Conservation (phyloP, 2,113 vertebrate genomes). For the Ptyas mucosa region DNA sequence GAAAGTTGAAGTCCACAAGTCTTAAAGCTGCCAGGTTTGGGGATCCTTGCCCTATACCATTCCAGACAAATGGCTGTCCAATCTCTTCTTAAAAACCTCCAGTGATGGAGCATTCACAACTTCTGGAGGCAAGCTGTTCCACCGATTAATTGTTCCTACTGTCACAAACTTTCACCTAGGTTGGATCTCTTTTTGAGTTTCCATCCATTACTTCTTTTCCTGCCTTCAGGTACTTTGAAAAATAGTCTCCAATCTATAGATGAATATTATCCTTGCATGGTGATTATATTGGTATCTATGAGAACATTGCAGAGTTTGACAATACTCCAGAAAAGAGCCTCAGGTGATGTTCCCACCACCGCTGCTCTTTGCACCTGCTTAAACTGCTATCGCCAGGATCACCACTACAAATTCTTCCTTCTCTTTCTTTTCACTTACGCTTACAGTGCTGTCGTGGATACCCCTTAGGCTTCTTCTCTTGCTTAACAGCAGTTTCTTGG, state of each 20-base stretch:
- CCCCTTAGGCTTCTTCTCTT: neutral
- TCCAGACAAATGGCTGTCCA: neutral
- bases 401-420: neutral
- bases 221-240: neutral
- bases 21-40: too few relatives aligned
- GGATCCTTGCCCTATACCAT: neutral
- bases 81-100: neutral
- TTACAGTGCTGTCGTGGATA: neutral
- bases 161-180: neutral
- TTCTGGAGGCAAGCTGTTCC: neutral
- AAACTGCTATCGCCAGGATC: neutral
- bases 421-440: neutral
- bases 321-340: neutral
- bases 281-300: neutral
- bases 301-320: neutral
- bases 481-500: neutral
- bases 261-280: neutral
- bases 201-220: neutral
- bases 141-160: neutral
- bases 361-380: neutral
- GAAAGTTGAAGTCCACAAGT: too few relatives aligned
- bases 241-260: neutral
- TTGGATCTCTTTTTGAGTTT: neutral
- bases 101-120: neutral
- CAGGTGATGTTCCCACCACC: neutral